A percentile compares a stretch with the other conserved stretches of the same genome.
These are phyloP conservation scores for Alca torda DNA, from an alignment of 2,797 vertebrate genomes.

Conservation along the genomic window DNA sequence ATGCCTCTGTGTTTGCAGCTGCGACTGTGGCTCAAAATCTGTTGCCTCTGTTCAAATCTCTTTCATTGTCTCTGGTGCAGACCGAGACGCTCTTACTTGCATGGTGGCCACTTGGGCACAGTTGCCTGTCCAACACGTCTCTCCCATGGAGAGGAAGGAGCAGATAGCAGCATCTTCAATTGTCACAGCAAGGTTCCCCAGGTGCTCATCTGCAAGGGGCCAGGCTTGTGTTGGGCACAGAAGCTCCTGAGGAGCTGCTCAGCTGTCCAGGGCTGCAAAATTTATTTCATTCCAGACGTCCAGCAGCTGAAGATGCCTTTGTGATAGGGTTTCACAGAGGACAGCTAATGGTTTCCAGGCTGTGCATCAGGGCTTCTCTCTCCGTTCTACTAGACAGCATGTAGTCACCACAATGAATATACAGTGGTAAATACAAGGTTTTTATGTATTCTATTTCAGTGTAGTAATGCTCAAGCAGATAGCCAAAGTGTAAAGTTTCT, in stretches of 20 bases:
- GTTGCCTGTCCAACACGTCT: too few species aligned
- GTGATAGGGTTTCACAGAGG: not conserved
- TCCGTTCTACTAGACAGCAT: not conserved
- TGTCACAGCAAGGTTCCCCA: not conserved
- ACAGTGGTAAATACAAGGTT: not conserved
- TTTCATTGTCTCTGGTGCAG: too few species aligned
- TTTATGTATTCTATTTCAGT: not conserved
- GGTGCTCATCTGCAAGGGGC: not conserved
- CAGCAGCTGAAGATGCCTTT: not conserved
- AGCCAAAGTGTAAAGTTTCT: not conserved
- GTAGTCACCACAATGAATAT: not conserved
- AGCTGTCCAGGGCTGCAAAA: not conserved
- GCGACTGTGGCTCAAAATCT: not conserved
- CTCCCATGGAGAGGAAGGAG: not conserved
- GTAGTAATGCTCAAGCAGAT: not conserved
- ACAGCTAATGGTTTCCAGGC: not conserved
- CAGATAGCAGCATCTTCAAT: not conserved
- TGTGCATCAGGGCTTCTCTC: not conserved
- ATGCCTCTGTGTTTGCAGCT: not conserved
- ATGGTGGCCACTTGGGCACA: fast-evolving
- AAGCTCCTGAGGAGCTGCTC: not conserved
- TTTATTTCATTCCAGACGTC: not conserved
- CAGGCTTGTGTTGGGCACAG: not conserved
- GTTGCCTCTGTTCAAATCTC: not conserved
- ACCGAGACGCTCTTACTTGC: not conserved